Base-by-base conservation (phyloP, 2,888 invertebrate genomes). In the Agonopterix alstromeriana region DNA sequence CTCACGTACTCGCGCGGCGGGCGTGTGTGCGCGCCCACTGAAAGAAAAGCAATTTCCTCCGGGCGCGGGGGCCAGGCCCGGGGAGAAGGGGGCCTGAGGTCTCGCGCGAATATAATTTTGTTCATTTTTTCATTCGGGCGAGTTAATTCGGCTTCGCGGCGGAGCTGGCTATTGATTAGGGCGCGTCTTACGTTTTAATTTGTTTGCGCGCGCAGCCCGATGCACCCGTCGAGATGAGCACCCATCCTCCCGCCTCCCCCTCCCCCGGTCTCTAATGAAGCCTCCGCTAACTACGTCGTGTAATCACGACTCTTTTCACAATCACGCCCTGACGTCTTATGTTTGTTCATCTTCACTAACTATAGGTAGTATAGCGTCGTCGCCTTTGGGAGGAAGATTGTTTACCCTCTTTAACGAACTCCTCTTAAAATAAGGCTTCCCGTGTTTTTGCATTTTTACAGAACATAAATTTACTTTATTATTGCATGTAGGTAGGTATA, bases 101-200 rank as follows among this genome's bases (percentile, higher is more conserved):
- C 83, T 82, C 83, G 85, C 86, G 86, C 86, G 87, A 87, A 88
- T 88, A 88, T 88, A 87, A 88, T 88, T 88, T 87, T 87, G 86
- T 86, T 88, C 88, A 88, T 87, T 88, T 88, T 88, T 87, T 87
- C 82, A 87, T 88, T 86, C 84, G 86, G 85, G 75, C 82, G 84
- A 86, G 87, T 87, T 87, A 88, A 87, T 88, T 87, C 87, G 80
- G 82, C 85, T 86, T 75, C 82, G 83, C 82, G 82, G 84, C 82
- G 82, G 75, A 81, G 82, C 77, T 79, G 79, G 88, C 87, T 88
- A 88, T 88, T 88, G 88, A 88, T 88, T 88, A 88, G 87, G 87
- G 85, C 84, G 88, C 87, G 87, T 88, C 87, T 87, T 87, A 87
- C 84, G 83, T 85, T 87, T 88, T 87, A 87, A 86, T 88, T 86